These are phyloP conservation scores for Sebastes taczanowskii DNA, from an alignment of 2,797 vertebrate species.

Conservation along the genomic window DNA sequence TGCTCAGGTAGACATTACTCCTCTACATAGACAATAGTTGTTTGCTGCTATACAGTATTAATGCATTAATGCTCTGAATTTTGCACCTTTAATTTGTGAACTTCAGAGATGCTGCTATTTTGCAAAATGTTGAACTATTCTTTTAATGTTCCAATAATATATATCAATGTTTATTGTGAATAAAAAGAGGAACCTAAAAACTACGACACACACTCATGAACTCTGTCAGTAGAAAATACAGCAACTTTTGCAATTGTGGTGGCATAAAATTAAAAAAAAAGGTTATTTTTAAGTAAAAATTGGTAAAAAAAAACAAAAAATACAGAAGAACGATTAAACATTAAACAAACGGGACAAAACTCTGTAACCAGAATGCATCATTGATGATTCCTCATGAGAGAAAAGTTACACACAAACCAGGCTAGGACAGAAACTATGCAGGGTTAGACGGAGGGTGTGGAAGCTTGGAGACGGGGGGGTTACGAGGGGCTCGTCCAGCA, in stretches of 20 bases:
- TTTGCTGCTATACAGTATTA: too few relatives aligned
- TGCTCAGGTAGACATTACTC: too few relatives aligned
- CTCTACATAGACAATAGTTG: too few relatives aligned
- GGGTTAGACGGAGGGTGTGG: slow-evolving; percentile 19
- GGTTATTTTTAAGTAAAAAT: neutral
- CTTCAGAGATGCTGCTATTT: neutral
- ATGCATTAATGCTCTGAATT: too few relatives aligned
- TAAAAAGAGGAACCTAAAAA: neutral
- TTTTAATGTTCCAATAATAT: neutral
- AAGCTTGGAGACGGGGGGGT: slow-evolving; percentile 6
- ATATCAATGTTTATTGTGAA: neutral
- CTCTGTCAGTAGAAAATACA: neutral
- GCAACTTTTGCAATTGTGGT: neutral
- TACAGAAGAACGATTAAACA: neutral
- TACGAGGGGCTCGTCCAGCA: slow-evolving; percentile 48
- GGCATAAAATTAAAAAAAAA: neutral
- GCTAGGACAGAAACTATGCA: slow-evolving; percentile 33
- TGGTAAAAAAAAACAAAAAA: neutral
- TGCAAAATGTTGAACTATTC: neutral
- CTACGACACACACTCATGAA: too few relatives aligned
- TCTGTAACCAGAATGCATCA: neutral
- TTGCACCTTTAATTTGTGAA: neutral
- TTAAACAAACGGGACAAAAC: neutral
- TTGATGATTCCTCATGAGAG: neutral
- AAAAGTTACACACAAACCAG: slow-evolving; percentile 3